Base-by-base conservation (phyloP, 1,140 invertebrate genomes). In the Pogonognathellus flavescens region DNA sequence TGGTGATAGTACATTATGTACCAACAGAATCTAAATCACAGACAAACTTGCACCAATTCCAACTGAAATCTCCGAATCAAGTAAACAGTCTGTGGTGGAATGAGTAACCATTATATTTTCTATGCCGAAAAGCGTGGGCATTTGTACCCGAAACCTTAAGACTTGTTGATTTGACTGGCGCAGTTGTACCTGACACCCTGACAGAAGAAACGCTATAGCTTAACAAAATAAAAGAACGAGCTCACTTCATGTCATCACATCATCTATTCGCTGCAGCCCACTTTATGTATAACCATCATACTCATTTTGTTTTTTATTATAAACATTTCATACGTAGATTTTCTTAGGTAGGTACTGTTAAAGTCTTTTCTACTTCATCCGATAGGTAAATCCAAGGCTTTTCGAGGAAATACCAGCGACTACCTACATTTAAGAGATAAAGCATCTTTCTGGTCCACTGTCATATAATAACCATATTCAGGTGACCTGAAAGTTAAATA, bases 81-180 rank as follows among this genome's bases (percentile, higher is more conserved):
- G 70, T 76, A 76, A 76, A 76, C 41, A 76, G 70, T n/a, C 14
- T 49, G 70, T 25, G 41, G 41, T 31, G 70, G 41, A 49, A 10
- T 6, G n/a, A 49, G 31, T 76, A 49, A 31, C 70, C 62, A 25
- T 13, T 66, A 14, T 10, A 14, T 6, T 66, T 41, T 76, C 13
- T 16, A 16, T 50, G 31, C 1, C 31, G 41, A 31, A 76, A 76
- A 49, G 70, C 62, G 62, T 66, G 62, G 62, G 62, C 62, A 66
- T 25, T 31, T 66, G 62, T 66, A 25, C 62, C 62, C 62, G 62
- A 66, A 66, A 25, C 22, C 25, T 66, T 76, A 76, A 76, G 70
- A 25, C 41, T 76, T 76, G 66, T 70, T 70, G 62, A 66, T 66
- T 66, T 13, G 62, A 66, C 62, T 66, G 11, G 62, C 62, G 11